phyloP scores from a whole-genome alignment of 2,797 vertebrate genomes.

The Enoplosus armatus region DNA sequence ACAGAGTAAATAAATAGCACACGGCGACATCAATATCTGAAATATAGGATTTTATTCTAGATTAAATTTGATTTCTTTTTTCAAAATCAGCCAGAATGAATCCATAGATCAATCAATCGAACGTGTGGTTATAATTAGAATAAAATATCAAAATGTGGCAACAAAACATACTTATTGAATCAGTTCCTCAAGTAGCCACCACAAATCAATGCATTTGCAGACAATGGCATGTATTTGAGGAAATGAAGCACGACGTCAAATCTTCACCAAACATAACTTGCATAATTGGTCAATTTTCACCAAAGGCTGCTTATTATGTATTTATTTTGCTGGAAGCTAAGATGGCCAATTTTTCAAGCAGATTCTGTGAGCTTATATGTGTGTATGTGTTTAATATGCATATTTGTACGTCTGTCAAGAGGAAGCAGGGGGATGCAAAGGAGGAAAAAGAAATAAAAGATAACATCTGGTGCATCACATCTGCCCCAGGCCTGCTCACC shows the following conservation, averaged over 20 bases:
- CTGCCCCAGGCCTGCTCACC: constrained; percentile 62
- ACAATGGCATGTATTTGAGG: neutral
- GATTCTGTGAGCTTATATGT: neutral
- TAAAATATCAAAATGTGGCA: neutral
- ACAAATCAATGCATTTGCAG: neutral
- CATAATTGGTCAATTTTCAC: constrained; percentile 10
- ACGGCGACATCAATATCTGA: neutral
- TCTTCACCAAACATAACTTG: neutral
- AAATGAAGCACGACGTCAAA: neutral
- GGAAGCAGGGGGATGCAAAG: constrained; percentile 43
- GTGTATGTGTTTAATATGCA: constrained; percentile 32
- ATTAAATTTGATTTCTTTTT: neutral
- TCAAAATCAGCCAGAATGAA: neutral
- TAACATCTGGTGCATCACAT: constrained; percentile 70
- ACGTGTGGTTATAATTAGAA: neutral
- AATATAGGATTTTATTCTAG: neutral
- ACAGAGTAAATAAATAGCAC: neutral
- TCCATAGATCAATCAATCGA: neutral
- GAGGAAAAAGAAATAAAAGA: constrained; percentile 59
- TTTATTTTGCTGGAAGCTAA: neutral
- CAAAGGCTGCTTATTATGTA: neutral
- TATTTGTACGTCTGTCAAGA: constrained; percentile 38
- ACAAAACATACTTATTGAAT: neutral
- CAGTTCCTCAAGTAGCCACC: neutral
- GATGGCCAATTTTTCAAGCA: neutral